Evolutionary conservation across 2,888 invertebrate species (phyloP).

Genomic region (Eudemis profundana): DNA sequence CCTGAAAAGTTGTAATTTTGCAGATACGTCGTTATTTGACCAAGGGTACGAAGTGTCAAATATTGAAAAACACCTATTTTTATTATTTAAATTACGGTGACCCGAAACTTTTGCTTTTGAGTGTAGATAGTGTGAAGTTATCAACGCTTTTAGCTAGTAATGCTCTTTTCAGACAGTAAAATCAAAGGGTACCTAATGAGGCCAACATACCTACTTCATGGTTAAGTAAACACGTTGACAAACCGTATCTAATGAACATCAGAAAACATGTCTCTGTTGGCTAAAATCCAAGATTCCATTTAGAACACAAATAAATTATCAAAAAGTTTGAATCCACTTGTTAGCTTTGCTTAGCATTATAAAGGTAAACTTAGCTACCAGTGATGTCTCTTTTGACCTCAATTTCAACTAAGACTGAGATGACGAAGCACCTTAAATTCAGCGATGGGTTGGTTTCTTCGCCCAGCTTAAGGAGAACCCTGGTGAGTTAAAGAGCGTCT

Average conservation of each 20-base stretch:
- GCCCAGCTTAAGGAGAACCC: slow-evolving; percentile 32
- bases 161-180: too few species aligned
- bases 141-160: too few species aligned
- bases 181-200: too few species aligned
- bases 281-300: slow-evolving; percentile 12
- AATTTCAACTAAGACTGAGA: slow-evolving; percentile 56
- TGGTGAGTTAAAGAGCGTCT: not conserved
- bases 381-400: slow-evolving; percentile 47
- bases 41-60: too few species aligned
- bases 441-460: slow-evolving; percentile 45
- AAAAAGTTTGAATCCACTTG: slow-evolving; percentile 19
- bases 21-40: too few species aligned
- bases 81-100: too few species aligned
- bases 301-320: slow-evolving; percentile 16
- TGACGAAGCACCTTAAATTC: slow-evolving; percentile 60
- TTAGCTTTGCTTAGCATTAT: slow-evolving; percentile 30
- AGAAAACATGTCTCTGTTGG: not conserved
- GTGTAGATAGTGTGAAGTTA: too few species aligned
- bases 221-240: not conserved
- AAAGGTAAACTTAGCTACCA: slow-evolving; percentile 30
- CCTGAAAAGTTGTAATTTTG: too few species aligned
- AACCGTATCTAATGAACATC: not conserved
- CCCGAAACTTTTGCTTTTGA: too few species aligned
- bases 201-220: too few species aligned
- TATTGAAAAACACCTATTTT: too few species aligned